phyloP scores from a whole-genome alignment of 2,888 invertebrate genomes.

The Eupithecia centaureata region DNA sequence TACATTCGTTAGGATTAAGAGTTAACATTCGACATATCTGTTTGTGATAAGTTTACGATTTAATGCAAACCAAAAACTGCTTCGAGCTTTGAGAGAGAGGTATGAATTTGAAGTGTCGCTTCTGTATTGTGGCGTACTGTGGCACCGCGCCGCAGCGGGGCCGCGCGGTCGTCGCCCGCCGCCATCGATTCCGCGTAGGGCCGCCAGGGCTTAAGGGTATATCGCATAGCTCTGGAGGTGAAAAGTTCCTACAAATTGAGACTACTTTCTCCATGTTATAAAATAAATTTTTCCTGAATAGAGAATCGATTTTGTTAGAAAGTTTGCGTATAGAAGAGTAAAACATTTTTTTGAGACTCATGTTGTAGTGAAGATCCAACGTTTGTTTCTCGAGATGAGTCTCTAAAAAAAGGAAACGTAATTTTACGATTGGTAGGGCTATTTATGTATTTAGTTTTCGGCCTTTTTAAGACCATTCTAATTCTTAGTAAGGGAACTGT shows the following conservation, averaged over 20 bases:
- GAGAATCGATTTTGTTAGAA: constrained; percentile 7
- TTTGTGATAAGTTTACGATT: too few species aligned
- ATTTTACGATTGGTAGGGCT: too few species aligned
- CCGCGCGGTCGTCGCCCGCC: constrained; percentile 55
- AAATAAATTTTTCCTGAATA: constrained; percentile 9
- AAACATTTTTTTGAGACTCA: too few species aligned
- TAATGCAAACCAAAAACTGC: too few species aligned
- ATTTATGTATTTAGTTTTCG: too few species aligned
- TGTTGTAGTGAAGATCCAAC: background rate
- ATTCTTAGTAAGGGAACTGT: too few species aligned
- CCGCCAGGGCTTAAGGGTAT: constrained; percentile 36
- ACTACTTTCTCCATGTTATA: constrained; percentile 23
- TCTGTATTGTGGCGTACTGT: constrained; percentile 11
- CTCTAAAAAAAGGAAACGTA: too few species aligned
- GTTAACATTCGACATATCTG: too few species aligned
- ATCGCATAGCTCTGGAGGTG: constrained; percentile 36
- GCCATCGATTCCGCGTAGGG: constrained; percentile 41
- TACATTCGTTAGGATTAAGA: too few species aligned
- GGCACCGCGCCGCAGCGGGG: constrained; percentile 45
- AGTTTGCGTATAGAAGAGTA: too few species aligned
- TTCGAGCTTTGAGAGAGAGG: too few species aligned
- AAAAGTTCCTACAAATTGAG: constrained; percentile 27
- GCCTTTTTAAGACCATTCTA: too few species aligned
- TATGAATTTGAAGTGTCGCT: background rate
- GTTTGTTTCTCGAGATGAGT: background rate